Conservation (phyloP, 2,888 invertebrate genomes). For the Lamproptera curius region DNA sequence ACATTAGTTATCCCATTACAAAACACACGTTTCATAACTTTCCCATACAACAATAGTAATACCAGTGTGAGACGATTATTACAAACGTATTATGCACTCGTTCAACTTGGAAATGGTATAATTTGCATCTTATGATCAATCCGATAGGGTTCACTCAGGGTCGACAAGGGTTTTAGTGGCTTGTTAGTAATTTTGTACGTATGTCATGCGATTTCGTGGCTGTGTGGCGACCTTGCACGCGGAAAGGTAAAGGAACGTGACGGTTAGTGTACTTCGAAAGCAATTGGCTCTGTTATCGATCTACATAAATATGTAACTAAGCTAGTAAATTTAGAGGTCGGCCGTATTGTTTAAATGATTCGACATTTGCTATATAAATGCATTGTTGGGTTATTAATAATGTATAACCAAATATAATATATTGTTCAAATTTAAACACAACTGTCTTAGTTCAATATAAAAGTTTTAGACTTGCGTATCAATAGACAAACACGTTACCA, state of each 20-base stretch:
- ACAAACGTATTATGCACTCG: constrained; percentile 13
- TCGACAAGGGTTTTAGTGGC: not conserved
- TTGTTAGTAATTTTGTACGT: not conserved
- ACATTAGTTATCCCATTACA: constrained; percentile 19
- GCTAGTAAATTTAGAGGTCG: no score
- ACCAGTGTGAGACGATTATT: constrained; percentile 24
- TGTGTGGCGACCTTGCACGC: constrained; percentile 15
- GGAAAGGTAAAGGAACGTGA: constrained; percentile 18
- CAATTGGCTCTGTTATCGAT: constrained; percentile 16
- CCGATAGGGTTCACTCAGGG: constrained; percentile 2
- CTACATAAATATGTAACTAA: not conserved
- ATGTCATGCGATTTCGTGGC: constrained; percentile 8
- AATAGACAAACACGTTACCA: no score
- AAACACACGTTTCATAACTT: constrained; percentile 28
- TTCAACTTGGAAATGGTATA: not conserved
- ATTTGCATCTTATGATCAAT: not conserved
- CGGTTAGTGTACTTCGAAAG: constrained; percentile 8
- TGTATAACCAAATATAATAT: no score
- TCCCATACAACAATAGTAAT: constrained; percentile 27
- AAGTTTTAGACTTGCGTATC: no score
- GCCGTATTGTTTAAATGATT: no score
- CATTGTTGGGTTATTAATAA: no score
- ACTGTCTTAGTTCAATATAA: no score
- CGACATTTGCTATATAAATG: no score
- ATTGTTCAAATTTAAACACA: no score